Conservation (phyloP, 1,140 invertebrate genomes). For the Papilio machaon region DNA sequence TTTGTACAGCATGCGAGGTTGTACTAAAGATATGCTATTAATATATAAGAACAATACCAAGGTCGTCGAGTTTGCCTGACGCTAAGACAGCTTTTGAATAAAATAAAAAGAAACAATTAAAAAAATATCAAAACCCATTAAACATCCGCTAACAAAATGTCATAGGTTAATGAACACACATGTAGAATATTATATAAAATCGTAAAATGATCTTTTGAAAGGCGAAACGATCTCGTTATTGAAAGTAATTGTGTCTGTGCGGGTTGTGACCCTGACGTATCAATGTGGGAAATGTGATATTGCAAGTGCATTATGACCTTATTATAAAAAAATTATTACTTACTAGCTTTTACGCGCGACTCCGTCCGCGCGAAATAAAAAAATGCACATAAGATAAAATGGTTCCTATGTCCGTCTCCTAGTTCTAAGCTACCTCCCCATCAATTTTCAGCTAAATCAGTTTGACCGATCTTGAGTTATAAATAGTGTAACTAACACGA, state of each 20-base stretch:
- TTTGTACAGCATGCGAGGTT: no score
- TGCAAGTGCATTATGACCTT: slow-evolving; percentile 24
- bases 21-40: background rate
- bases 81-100: background rate
- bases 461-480: no score
- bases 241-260: background rate
- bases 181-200: background rate
- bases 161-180: background rate
- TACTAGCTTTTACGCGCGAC: no score
- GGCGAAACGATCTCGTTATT: slow-evolving; percentile 12
- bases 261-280: background rate
- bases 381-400: no score
- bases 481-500: no score
- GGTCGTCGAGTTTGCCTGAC: background rate
- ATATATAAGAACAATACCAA: background rate
- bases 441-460: no score
- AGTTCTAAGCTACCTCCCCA: no score
- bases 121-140: background rate
- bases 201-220: slow-evolving; percentile 8
- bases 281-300: background rate
- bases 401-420: no score
- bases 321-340: no score
- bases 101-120: background rate
- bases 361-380: no score
- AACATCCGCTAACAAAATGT: background rate